Evolutionary conservation across 2,113 vertebrate species (phyloP), one percentile per base, ranked within the genome.

Genomic region (Syngnathus typhle): DNA sequence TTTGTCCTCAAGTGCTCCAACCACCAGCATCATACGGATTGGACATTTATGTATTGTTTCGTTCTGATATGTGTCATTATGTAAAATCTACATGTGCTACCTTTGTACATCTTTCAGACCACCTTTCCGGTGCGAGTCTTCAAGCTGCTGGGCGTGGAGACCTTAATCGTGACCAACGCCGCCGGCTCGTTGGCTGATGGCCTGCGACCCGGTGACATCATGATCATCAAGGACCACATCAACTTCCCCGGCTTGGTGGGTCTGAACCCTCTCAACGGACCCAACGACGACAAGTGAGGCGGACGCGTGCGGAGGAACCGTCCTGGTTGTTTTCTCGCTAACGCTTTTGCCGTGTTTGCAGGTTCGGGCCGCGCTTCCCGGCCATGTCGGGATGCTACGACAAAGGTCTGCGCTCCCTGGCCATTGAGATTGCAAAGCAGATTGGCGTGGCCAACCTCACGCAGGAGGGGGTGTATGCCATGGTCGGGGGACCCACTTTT

Each of bases 171-270:
- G 49, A 93, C 93, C 0, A 93, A 93, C 12, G 93, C 93, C 38
- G 92, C 93, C 2, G 93, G 93, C 58, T 90, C 90, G 61, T 74
- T 93, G 82, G 89, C 89, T 2, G 90, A 92, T 38, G 82, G 71
- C 32, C 85, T 92, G 72, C 88, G 73, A 27, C 84, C 88, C 11
- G 93, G 93, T 67, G 92, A 93, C 76, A 87, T 93, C 77, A 93
- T 93, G 93, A 82, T 93, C 77, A 91, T 93, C 74, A 91, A 88
- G 73, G 93, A 93, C 74, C 93, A 93, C 70, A 70, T 93, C 41
- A 93, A 92, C 80, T 86, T 93, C 73, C 92, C 92, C 0, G 93
- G 93, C 60, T 7, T 93, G 51, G 84, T 84, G 0, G 91, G 91
- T 21, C 75, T 92, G 43, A 91, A 91, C 76, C 93, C 93, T 0